Base-by-base conservation (phyloP, 2,888 invertebrate species). In the Heliconius hortense region DNA sequence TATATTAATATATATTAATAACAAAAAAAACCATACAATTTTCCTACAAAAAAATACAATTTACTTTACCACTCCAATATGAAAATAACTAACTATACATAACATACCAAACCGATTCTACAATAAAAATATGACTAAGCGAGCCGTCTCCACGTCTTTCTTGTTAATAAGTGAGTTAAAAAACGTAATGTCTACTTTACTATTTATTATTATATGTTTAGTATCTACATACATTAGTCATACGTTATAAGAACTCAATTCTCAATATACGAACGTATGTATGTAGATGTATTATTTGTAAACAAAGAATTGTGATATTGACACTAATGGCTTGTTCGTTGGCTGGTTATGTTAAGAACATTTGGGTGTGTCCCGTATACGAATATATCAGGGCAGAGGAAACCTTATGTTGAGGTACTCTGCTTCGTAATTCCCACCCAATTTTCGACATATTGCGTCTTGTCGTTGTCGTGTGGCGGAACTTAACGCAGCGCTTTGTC, bases 181-280 rank as follows among this genome's bases (percentile, higher is more conserved):
- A 73, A 67, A 67, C 73, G 73, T 73, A 60, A 74, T 63, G 53
- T 69, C 63, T 35, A 35, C 53, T 39, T 74, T 39, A 70, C 68
- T 68, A 31, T 53, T 53, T 74, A 73, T 66, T 63, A 56, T 56
- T 56, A 56, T 56, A 48, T 48, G 48, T 70, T 74, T 70, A 70
- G 63, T 56, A 56, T n/a, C 8, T 10, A 53, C 62, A 60, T 53
- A 53, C 53, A 60, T 78, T 78, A 76, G 64, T 78, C 75, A 78
- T 59, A 63, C 26, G 28, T 39, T 24, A 72, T 56, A 74, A 69
- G 74, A 74, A 85, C 83, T 74, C 76, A 79, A 66, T 72, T 74
- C 43, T 63, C 56, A 71, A 76, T 64, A 35, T 26, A 31, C 3
- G 63, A 3, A 11, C 21, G 63, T 11, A 4, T n/a, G 35, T 35